Percentiles rank a stretch among this genome's conserved stretches.
Conservation (phyloP, 2,113 vertebrate genomes). For the Apteryx owenii region DNA sequence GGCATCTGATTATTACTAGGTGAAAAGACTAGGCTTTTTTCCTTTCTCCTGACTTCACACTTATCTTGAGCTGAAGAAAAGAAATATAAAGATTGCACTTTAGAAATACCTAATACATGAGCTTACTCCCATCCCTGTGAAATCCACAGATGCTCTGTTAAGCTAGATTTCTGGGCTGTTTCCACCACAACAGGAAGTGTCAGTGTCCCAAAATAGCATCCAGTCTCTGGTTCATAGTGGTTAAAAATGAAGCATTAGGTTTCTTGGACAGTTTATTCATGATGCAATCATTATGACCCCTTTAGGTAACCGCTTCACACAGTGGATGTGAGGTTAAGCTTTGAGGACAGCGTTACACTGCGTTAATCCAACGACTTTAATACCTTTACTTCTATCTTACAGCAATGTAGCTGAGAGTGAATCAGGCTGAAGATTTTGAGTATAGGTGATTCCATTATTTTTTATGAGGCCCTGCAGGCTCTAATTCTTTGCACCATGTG, state of each 20-base stretch:
- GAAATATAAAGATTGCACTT: not conserved
- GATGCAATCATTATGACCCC: not conserved
- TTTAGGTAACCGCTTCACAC: not conserved
- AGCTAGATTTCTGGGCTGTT: conserved; percentile 12
- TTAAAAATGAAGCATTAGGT: not conserved
- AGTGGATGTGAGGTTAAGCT: not conserved
- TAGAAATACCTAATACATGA: not conserved
- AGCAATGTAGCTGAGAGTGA: conserved; percentile 33
- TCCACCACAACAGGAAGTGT: not conserved
- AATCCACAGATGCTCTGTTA: not conserved
- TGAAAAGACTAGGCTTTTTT: not conserved
- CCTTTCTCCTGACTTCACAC: not conserved
- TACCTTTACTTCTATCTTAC: conserved; percentile 45
- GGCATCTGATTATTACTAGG: not conserved
- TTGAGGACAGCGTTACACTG: not conserved
- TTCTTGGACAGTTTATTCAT: conserved; percentile 6
- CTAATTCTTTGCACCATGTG: conserved; percentile 36
- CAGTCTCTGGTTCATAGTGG: not conserved
- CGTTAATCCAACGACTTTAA: conserved; percentile 18
- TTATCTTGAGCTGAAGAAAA: not conserved
- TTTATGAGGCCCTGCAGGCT: conserved; percentile 34
- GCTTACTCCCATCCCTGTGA: not conserved
- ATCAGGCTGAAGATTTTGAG: conserved; percentile 31
- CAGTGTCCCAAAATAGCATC: not conserved
- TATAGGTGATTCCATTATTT: conserved; percentile 49